phyloP scores from a whole-genome alignment of 2,888 invertebrate species.

The Ditula angustiorana region DNA sequence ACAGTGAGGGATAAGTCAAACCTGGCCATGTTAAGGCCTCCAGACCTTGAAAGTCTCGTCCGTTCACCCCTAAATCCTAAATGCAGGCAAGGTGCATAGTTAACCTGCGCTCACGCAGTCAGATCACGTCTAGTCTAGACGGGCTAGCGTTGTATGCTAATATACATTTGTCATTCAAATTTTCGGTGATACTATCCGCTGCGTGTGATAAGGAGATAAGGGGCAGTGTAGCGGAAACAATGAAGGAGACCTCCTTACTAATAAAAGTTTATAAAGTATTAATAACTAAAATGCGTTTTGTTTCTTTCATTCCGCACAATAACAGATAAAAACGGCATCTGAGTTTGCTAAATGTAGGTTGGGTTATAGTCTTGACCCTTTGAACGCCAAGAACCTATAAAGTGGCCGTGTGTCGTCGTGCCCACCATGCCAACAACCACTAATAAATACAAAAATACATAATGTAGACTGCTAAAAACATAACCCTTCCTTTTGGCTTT shows the following conservation, averaged over 20 bases:
- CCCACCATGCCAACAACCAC: too few relatives aligned
- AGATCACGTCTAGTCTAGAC: constrained; percentile 34
- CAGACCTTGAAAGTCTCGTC: constrained; percentile 25
- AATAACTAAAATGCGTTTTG: neutral
- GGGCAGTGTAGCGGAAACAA: constrained; percentile 37
- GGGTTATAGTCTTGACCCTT: too few relatives aligned
- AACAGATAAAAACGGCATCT: too few relatives aligned
- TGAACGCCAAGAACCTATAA: too few relatives aligned
- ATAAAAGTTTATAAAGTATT: neutral
- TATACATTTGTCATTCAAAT: constrained; percentile 40
- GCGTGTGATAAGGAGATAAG: constrained; percentile 32
- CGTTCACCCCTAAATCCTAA: constrained; percentile 25
- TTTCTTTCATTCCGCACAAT: too few relatives aligned
- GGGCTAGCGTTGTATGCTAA: constrained; percentile 38
- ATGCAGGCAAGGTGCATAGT: constrained; percentile 30
- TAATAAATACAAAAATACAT: too few relatives aligned
- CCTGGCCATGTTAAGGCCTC: too few relatives aligned
- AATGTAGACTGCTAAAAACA: too few relatives aligned
- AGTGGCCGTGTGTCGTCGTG: too few relatives aligned
- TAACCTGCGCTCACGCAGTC: neutral
- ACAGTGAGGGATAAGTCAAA: too few relatives aligned
- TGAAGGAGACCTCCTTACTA: constrained; percentile 7
- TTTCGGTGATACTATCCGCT: constrained; percentile 43
- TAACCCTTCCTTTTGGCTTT: too few relatives aligned
- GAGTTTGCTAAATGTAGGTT: too few relatives aligned